Base-by-base conservation (phyloP, 2,888 invertebrate genomes). In the Taphrorychus bicolor region DNA sequence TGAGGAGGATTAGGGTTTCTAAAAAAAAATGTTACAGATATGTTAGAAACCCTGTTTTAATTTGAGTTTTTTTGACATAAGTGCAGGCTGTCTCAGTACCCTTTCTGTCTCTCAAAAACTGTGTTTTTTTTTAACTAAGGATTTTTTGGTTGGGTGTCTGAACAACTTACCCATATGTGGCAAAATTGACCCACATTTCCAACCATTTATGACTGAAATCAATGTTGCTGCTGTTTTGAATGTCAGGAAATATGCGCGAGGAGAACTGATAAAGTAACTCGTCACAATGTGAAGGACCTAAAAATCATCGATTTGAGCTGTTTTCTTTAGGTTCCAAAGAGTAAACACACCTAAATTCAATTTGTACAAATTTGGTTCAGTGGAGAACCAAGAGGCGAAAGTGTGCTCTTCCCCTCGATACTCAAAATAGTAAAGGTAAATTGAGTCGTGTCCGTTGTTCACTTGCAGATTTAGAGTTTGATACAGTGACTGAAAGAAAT, bases 221-320 rank as follows among this genome's bases (percentile, higher is more conserved):
- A 0, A 81, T 77, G 63, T 85, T 83, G 0, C 81, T 79, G 40
- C 75, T 70, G 3, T 70, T 71, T 42, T 84, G 76, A 22, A 42
- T n/a, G 11, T 58, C 45, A 73, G 84, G 84, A 11, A 70, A 16
- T 19, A 77, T 63, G 0, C 84, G 82, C 40, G 83, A 79, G 42
- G 80, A 81, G 70, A 86, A 84, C 3, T 85, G 74, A 71, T 86
- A 86, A 51, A 85, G 77, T 14, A 86, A 74, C 72, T 86, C 86
- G 73, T 86, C 86, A 70, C 85, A 85, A 73, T 87, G 86, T 0
- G 83, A 82, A 0, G 83, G 82, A 32, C 79, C 81, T 81, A 59
- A 48, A 76, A 75, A 52, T 14, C 11, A 32, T 2, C 0, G 19
- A 16, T n/a, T n/a, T n/a, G n/a, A n/a, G n/a, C n/a, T n/a, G 5